Evolutionary conservation across 2,797 vertebrate species (phyloP).

Genomic region (Sebastes nivosus): DNA sequence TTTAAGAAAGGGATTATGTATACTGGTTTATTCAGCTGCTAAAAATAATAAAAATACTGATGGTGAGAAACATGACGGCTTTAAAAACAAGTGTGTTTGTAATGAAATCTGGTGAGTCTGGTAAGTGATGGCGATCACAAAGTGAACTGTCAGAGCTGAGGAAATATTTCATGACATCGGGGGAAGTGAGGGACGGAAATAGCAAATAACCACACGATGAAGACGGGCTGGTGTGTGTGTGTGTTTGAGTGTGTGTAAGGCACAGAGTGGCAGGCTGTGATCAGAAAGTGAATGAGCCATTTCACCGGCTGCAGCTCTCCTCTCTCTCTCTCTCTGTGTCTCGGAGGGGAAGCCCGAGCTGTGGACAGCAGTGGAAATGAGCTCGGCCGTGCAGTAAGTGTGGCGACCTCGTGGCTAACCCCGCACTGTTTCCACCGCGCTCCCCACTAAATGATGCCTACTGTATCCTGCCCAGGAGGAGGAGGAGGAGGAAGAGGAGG

Average conservation of each 20-base stretch:
- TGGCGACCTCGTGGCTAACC: slow-evolving; percentile 77
- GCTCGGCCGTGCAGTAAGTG: slow-evolving; percentile 80
- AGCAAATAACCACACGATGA: slow-evolving; percentile 48
- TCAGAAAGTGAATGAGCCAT: slow-evolving; percentile 83
- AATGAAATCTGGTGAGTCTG: slow-evolving; percentile 28
- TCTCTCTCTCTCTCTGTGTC: slow-evolving; percentile 3
- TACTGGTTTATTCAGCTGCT: slow-evolving; percentile 8
- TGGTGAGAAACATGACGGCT: neutral
- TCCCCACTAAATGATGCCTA: slow-evolving; percentile 73
- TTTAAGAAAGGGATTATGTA: slow-evolving; percentile 47
- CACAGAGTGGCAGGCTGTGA: slow-evolving; percentile 67
- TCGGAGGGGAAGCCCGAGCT: slow-evolving; percentile 52
- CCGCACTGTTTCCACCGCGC: slow-evolving; percentile 57
- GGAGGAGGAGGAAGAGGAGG: slow-evolving; percentile 16
- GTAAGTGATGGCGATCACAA: slow-evolving; percentile 14
- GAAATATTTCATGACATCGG: slow-evolving; percentile 52
- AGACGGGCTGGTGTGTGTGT: slow-evolving; percentile 37
- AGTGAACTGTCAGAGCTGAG: slow-evolving; percentile 55
- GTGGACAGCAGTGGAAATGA: slow-evolving; percentile 82
- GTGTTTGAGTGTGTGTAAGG: slow-evolving; percentile 41
- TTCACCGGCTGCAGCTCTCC: slow-evolving; percentile 62
- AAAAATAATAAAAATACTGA: neutral
- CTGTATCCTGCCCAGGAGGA: slow-evolving; percentile 62
- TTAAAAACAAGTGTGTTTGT: neutral
- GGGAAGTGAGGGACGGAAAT: slow-evolving; percentile 43